phyloP scores from a whole-genome alignment of 2,888 invertebrate species.

The Callinectes sapidus region DNA sequence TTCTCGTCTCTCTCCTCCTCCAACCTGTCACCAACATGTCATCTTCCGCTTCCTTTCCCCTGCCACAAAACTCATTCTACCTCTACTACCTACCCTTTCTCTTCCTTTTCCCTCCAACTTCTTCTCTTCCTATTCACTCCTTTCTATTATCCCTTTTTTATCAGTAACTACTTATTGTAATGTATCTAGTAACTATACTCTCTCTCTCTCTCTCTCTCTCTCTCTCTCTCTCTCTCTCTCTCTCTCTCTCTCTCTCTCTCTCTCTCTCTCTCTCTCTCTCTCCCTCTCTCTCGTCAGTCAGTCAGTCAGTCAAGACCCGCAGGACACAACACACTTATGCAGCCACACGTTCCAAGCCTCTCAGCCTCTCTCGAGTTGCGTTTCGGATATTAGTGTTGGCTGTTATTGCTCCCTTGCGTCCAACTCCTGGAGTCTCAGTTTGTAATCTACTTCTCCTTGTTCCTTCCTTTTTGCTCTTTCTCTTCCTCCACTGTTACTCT shows the following conservation, averaged over 20 bases:
- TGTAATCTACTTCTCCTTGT: neutral
- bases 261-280: slow-evolving; percentile 36
- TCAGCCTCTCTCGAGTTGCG: neutral
- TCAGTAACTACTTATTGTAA: neutral
- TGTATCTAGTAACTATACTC: neutral
- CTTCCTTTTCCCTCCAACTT: neutral
- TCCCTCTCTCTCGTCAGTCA: neutral
- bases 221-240: neutral
- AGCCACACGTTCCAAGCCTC: slow-evolving; percentile 22
- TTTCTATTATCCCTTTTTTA: neutral
- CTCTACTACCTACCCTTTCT: neutral
- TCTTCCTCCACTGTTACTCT: neutral
- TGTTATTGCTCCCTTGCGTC: neutral
- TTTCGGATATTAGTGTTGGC: slow-evolving; percentile 1
- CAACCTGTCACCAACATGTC: neutral
- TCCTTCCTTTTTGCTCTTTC: neutral
- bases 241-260: neutral
- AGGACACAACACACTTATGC: slow-evolving; percentile 33
- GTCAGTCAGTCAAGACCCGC: neutral
- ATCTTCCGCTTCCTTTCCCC: neutral
- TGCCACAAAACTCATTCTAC: neutral
- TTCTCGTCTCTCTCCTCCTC: slow-evolving; percentile 3
- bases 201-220: neutral
- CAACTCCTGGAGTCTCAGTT: neutral
- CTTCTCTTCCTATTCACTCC: neutral